Percentiles rank a stretch among this genome's conserved stretches.
Conservation (phyloP, 2,113 vertebrate genomes). For the Sander lucioperca region DNA sequence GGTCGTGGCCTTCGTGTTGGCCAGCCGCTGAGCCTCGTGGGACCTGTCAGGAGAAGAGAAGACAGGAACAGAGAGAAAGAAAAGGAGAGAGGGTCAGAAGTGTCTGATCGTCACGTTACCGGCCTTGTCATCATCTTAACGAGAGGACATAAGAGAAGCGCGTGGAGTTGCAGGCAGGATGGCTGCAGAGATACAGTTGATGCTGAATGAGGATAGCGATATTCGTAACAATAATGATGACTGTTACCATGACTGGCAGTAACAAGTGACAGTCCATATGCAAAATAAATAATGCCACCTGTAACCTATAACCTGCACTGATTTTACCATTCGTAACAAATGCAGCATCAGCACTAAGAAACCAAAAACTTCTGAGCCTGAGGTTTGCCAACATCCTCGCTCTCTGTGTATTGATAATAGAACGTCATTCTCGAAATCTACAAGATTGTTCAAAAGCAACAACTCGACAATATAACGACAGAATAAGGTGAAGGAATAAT, state of each 20-base stretch:
- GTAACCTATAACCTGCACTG: slow-evolving; percentile 6
- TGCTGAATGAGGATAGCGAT: slow-evolving; percentile 1
- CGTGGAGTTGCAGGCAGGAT: too few species aligned
- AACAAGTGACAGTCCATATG: not conserved
- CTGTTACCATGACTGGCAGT: not conserved
- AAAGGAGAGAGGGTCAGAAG: slow-evolving; percentile 26
- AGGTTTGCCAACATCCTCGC: slow-evolving; percentile 29
- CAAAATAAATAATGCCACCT: slow-evolving; percentile 13
- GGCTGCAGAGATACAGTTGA: not conserved
- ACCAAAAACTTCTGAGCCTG: slow-evolving; percentile 44
- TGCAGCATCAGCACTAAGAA: slow-evolving; percentile 46
- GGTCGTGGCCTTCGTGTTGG: slow-evolving; percentile 51
- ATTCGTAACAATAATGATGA: not conserved
- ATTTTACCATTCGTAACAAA: slow-evolving; percentile 35
- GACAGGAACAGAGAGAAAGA: slow-evolving; percentile 1
- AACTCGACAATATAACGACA: slow-evolving; percentile 44
- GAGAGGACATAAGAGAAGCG: not conserved
- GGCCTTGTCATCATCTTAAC: slow-evolving; percentile 14
- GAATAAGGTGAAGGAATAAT: slow-evolving; percentile 70
- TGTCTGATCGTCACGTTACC: slow-evolving; percentile 16
- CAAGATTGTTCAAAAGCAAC: slow-evolving; percentile 50
- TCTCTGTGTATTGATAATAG: slow-evolving; percentile 46
- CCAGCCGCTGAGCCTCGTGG: slow-evolving; percentile 26
- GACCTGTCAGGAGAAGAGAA: slow-evolving; percentile 55
- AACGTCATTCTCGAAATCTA: slow-evolving; percentile 58